Conservation (phyloP, 1,140 invertebrate species). For the Zaprionus davidi region DNA sequence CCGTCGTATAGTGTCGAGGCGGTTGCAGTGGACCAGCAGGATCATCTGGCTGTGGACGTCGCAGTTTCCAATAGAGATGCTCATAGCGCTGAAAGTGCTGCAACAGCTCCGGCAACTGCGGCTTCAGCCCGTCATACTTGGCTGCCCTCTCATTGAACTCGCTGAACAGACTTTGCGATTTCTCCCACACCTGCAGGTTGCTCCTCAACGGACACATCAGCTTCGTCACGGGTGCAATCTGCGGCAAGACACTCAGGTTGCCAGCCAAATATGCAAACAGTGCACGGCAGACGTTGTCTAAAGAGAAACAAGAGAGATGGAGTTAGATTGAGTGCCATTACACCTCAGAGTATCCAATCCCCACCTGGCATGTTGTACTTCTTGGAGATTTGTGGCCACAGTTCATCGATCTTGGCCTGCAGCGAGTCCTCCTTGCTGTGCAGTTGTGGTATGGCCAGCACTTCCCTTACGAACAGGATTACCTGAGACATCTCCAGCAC, state of each 20-base stretch:
- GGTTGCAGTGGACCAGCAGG: neutral
- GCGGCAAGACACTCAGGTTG: constrained; percentile 60
- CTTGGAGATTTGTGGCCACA: constrained; percentile 54
- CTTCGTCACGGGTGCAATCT: constrained; percentile 65
- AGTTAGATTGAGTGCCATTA: neutral
- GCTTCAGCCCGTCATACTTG: constrained; percentile 57
- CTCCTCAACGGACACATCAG: constrained; percentile 58
- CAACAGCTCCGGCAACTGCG: constrained; percentile 54
- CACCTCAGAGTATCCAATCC: neutral
- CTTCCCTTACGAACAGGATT: constrained; percentile 57
- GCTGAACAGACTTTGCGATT: constrained; percentile 56
- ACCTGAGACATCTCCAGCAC: constrained; percentile 43
- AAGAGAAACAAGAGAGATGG: neutral
- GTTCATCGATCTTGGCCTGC: neutral
- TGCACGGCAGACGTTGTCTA: constrained; percentile 50
- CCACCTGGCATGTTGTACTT: constrained; percentile 63
- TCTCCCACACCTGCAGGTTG: constrained; percentile 57
- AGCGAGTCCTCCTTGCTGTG: constrained; percentile 43
- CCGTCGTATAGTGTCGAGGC: neutral
- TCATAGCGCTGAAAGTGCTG: constrained; percentile 34
- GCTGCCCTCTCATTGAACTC: constrained; percentile 58
- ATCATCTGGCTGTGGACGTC: constrained; percentile 40
- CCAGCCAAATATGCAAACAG: constrained; percentile 58
- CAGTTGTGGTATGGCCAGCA: constrained; percentile 65
- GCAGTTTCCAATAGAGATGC: constrained; percentile 55